Percentiles rank a stretch among this genome's conserved stretches.
phyloP scores from a whole-genome alignment of 2,113 vertebrate genomes.

The Balaenoptera acutorostrata region DNA sequence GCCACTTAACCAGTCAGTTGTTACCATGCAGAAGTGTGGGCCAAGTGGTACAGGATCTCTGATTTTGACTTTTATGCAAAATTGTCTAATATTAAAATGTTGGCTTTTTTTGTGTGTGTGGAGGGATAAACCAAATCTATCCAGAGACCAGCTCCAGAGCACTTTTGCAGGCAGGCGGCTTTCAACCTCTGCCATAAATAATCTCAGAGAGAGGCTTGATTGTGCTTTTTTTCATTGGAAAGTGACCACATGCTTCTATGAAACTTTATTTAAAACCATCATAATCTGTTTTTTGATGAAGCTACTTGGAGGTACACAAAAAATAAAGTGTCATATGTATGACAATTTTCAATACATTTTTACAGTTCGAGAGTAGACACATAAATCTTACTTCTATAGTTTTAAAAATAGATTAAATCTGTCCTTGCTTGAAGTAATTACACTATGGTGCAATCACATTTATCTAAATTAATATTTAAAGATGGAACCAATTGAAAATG shows the following conservation, averaged over 20 bases:
- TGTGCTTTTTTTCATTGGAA: not conserved
- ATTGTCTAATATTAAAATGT: not conserved
- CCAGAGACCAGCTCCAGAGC: not conserved
- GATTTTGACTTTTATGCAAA: not conserved
- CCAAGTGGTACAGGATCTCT: not conserved
- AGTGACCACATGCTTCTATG: not conserved
- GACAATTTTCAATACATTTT: not conserved
- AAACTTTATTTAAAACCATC: not conserved
- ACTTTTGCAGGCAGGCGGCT: not conserved
- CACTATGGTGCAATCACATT: conserved; percentile 53
- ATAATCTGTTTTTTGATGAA: not conserved
- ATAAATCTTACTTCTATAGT: not conserved
- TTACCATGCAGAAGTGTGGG: not conserved
- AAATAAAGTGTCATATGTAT: not conserved
- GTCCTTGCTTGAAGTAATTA: conserved; percentile 45
- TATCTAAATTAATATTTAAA: conserved; percentile 65
- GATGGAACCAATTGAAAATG: conserved; percentile 26
- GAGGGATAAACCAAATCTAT: not conserved
- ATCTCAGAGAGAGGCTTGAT: not conserved
- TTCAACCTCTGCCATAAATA: not conserved
- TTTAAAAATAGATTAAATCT: conserved; percentile 45
- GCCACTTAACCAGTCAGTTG: not conserved
- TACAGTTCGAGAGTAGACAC: not conserved
- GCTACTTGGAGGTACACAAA: not conserved
- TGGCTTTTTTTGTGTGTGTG: not conserved